Evolutionary conservation across 92 coral and sea anemone species (phyloP).

Genomic region (Palythoa grandiflora): DNA sequence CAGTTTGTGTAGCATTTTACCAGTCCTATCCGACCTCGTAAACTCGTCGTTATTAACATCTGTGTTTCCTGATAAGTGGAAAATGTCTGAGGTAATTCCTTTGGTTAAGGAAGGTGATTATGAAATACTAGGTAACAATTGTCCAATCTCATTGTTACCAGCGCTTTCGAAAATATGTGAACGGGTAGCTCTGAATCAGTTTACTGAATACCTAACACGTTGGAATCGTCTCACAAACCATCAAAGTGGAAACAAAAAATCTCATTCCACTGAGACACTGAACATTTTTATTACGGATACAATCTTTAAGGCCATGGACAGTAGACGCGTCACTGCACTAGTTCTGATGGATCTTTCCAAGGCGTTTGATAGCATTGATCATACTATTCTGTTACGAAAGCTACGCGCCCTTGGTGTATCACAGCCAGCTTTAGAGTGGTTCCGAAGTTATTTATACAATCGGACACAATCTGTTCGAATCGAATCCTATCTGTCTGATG

Average conservation of each 20-base stretch:
- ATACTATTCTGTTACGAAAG: background rate
- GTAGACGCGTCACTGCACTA: slow-evolving; percentile 6
- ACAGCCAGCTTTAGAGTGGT: too few species aligned
- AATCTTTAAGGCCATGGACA: background rate
- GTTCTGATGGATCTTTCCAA: slow-evolving; percentile 3
- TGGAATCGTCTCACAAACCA: slow-evolving; percentile 7
- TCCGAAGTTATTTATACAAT: too few species aligned
- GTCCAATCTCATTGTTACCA: slow-evolving; percentile 1
- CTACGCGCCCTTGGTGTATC: slow-evolving; percentile 13
- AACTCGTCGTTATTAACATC: slow-evolving; percentile 8
- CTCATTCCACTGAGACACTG: too few species aligned
- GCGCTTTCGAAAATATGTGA: background rate
- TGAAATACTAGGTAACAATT: background rate
- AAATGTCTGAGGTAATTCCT: slow-evolving; percentile 8
- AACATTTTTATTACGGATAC: too few species aligned
- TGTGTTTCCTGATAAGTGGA: slow-evolving; percentile 5
- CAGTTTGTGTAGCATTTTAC: background rate
- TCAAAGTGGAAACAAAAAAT: too few species aligned
- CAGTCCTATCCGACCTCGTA: slow-evolving; percentile 6
- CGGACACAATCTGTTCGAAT: too few species aligned
- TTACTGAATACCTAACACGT: background rate
- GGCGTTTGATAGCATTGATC: too few species aligned
- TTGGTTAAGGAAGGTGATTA: slow-evolving; percentile 5
- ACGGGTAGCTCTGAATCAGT: too few species aligned
- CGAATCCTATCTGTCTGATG: background rate